Conservation (phyloP, 2,888 invertebrate genomes). For the Lasioglossum lativentre region DNA sequence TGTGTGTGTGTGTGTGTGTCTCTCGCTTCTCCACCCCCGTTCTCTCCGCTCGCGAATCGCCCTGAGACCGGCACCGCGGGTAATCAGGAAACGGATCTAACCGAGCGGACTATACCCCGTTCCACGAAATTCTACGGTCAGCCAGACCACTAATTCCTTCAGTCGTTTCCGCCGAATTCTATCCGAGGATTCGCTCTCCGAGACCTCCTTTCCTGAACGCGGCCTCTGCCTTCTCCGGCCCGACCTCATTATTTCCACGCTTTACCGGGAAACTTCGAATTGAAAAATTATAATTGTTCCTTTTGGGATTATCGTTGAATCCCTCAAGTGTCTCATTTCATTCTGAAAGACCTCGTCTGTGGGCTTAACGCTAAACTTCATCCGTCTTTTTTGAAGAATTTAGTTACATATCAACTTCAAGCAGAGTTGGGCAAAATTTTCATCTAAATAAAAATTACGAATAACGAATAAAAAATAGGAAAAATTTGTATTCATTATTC, state of each 20-base stretch:
- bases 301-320: no score
- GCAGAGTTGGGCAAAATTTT: no score
- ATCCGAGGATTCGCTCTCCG: background rate
- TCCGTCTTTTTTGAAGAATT: no score
- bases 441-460: no score
- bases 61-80: background rate
- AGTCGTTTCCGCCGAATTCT: slow-evolving; percentile 11
- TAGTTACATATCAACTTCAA: no score
- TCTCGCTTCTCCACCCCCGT: slow-evolving; percentile 15
- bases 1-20: no score
- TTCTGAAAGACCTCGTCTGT: no score
- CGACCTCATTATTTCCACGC: background rate
- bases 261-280: background rate
- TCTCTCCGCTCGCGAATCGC: background rate
- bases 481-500: no score
- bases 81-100: slow-evolving; percentile 51
- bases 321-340: no score
- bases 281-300: background rate
- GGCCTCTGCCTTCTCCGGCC: background rate
- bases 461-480: no score
- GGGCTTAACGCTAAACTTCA: no score
- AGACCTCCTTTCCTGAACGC: background rate
- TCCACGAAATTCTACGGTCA: slow-evolving; percentile 17
- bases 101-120: slow-evolving; percentile 22
- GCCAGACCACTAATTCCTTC: background rate